A percentile compares a stretch with the other conserved stretches of the same genome.
These are phyloP conservation scores for Macheiramphus alcinus DNA, from an alignment of 2,113 vertebrate species.

Conservation along the genomic window DNA sequence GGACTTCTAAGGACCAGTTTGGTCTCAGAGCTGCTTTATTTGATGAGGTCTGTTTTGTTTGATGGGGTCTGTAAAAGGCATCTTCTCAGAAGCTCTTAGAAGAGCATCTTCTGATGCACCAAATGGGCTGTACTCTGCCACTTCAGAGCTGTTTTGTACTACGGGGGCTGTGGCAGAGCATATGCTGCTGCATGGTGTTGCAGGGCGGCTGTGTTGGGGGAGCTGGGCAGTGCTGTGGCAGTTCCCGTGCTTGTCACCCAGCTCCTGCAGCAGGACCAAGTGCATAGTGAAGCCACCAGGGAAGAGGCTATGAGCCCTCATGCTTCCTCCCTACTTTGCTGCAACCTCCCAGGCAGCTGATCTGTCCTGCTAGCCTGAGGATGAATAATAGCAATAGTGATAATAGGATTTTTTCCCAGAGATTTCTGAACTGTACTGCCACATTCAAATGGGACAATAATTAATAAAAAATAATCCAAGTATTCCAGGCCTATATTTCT, in stretches of 20 bases:
- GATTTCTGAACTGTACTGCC: background rate
- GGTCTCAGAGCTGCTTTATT: background rate
- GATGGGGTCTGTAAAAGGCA: background rate
- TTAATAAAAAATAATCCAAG: background rate
- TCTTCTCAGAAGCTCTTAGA: background rate
- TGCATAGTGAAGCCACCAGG: rapidly evolving
- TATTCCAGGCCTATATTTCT: background rate
- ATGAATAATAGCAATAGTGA: background rate
- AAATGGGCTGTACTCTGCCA: background rate
- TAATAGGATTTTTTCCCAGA: background rate
- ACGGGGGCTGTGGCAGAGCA: background rate
- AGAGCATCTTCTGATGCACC: background rate
- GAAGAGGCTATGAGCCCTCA: background rate
- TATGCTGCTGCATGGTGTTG: background rate
- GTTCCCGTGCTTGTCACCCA: background rate
- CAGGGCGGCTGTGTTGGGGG: background rate
- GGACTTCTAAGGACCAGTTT: background rate
- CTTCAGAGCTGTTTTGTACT: background rate
- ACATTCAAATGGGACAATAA: background rate
- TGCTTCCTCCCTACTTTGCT: background rate
- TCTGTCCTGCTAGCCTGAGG: background rate
- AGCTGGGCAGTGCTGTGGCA: background rate
- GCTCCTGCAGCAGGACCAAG: background rate
- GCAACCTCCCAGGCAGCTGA: background rate
- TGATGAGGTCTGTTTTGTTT: background rate